Evolutionary conservation across 2,888 invertebrate species (phyloP).

Genomic region (Scaptomyza polygonia): DNA sequence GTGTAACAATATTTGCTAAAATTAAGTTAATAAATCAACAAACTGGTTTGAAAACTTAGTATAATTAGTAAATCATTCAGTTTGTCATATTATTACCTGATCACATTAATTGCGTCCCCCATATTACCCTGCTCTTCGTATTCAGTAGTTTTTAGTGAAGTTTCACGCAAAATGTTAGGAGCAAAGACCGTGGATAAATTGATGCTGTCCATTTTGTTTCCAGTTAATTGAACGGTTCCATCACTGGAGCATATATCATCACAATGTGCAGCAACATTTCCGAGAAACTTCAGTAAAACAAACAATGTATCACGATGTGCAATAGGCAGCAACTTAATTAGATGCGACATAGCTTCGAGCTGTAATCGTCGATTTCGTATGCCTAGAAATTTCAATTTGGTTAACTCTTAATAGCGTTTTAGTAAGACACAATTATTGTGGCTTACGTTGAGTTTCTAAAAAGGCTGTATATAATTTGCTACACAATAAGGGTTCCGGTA

Average conservation of each 20-base stretch:
- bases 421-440: too few relatives aligned
- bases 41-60: too few relatives aligned
- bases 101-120: slow-evolving; percentile 96
- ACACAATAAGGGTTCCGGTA: slow-evolving; percentile 96
- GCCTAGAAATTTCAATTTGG: slow-evolving; percentile 85
- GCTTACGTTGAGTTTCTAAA: slow-evolving; percentile 95
- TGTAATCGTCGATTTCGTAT: slow-evolving; percentile 93
- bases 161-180: slow-evolving; percentile 93
- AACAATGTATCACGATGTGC: slow-evolving; percentile 94
- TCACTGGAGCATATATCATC: slow-evolving; percentile 73
- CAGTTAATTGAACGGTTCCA: slow-evolving; percentile 83
- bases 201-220: slow-evolving; percentile 97
- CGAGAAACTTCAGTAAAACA: slow-evolving; percentile 91
- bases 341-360: slow-evolving; percentile 92
- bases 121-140: slow-evolving; percentile 84
- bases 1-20: background rate
- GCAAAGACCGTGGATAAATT: slow-evolving; percentile 97
- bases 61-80: too few relatives aligned
- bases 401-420: background rate
- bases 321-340: slow-evolving; percentile 93
- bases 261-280: slow-evolving; percentile 84
- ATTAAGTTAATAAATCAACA: too few relatives aligned
- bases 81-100: slow-evolving; percentile 85
- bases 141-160: slow-evolving; percentile 43
- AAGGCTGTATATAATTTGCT: slow-evolving; percentile 95